phyloP scores from a whole-genome alignment of 2,888 invertebrate species.

The Rhingia campestris region DNA sequence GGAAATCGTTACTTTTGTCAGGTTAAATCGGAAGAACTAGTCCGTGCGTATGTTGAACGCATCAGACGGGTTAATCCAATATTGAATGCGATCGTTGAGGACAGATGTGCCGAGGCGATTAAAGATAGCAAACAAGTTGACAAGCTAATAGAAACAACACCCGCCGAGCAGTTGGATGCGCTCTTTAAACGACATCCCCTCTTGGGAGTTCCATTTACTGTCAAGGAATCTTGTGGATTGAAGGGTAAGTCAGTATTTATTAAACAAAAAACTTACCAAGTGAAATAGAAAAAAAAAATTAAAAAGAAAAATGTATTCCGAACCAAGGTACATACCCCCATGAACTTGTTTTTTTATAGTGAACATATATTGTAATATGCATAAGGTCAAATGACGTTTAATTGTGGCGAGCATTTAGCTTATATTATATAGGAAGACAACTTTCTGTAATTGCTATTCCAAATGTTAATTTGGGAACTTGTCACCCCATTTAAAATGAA shows the following conservation, averaged over 20 bases:
- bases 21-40: slow-evolving; percentile 86
- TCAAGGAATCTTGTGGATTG: slow-evolving; percentile 90
- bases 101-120: slow-evolving; percentile 86
- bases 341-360: background rate
- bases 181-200: slow-evolving; percentile 85
- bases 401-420: background rate
- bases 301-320: too few species aligned
- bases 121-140: slow-evolving; percentile 87
- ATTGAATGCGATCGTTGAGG: slow-evolving; percentile 88
- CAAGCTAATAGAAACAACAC: slow-evolving; percentile 77
- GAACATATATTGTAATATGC: background rate
- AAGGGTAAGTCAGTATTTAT: slow-evolving; percentile 84
- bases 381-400: background rate
- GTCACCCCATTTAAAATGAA: background rate
- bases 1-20: slow-evolving; percentile 76
- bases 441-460: background rate
- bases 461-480: background rate
- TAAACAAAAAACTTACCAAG: background rate
- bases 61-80: slow-evolving; percentile 87
- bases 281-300: background rate
- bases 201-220: slow-evolving; percentile 91
- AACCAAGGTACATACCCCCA: background rate
- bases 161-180: slow-evolving; percentile 62
- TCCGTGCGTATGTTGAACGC: slow-evolving; percentile 86
- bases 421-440: background rate